A percentile compares a stretch with the other conserved stretches of the same genome.
Evolutionary conservation across 2,113 vertebrate species (phyloP).

Genomic region (Chroicocephalus ridibundus): DNA sequence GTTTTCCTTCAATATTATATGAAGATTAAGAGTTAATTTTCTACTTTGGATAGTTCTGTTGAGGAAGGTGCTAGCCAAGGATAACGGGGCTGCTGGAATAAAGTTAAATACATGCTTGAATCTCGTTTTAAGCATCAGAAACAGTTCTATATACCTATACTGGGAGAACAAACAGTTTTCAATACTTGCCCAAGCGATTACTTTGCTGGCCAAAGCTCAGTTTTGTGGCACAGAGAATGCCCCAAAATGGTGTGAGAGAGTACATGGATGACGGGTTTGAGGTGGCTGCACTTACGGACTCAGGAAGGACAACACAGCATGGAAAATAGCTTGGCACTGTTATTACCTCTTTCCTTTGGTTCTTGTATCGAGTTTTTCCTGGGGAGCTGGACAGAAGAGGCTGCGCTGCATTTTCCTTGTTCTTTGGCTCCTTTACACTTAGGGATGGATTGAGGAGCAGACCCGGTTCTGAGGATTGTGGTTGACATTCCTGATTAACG

Average conservation of each 20-base stretch:
- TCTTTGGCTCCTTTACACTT: neutral
- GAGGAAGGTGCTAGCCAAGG: neutral
- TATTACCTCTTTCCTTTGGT: neutral
- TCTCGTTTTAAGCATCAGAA: neutral
- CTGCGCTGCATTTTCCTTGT: accelerated
- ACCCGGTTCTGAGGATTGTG: neutral
- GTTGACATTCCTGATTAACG: neutral
- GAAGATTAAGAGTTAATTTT: neutral
- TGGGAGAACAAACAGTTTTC: neutral
- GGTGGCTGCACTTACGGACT: neutral
- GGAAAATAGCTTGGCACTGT: neutral
- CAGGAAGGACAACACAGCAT: neutral
- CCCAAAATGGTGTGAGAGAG: neutral
- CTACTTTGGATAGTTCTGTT: neutral
- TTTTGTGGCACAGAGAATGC: neutral
- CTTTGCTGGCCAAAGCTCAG: neutral
- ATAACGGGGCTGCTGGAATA: neutral
- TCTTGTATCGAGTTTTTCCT: neutral
- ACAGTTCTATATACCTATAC: neutral
- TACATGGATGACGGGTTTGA: neutral
- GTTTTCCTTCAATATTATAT: neutral
- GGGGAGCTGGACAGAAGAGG: neutral
- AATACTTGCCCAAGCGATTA: neutral
- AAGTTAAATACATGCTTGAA: neutral
- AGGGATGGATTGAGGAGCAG: neutral